Percentiles rank a stretch among this genome's conserved stretches.
Conservation (phyloP, 2,888 invertebrate genomes). For the Catocala sponsa region DNA sequence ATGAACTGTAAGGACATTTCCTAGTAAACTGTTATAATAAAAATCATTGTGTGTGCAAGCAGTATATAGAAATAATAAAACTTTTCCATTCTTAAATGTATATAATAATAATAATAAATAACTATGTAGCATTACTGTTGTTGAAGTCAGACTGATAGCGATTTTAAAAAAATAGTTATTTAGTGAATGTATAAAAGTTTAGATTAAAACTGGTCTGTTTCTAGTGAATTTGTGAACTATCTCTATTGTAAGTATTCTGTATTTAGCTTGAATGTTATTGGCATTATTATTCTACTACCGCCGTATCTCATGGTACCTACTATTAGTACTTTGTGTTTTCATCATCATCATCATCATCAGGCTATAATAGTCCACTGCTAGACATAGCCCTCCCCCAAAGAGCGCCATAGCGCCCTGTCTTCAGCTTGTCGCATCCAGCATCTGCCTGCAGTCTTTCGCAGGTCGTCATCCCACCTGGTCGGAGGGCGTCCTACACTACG, state of each 20-base stretch:
- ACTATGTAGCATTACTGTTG: constrained; percentile 62
- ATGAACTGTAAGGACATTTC: neutral
- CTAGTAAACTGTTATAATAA: neutral
- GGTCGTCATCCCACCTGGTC: too few species aligned
- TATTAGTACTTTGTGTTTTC: too few species aligned
- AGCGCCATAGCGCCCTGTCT: too few species aligned
- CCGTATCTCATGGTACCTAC: too few species aligned
- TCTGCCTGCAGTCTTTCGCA: too few species aligned
- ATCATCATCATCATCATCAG: too few species aligned
- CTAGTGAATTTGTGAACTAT: constrained; percentile 30
- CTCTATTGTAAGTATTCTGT: constrained; percentile 17
- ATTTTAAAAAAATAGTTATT: constrained; percentile 57
- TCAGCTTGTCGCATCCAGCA: too few species aligned
- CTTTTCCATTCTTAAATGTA: constrained; percentile 35
- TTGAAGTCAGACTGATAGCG: constrained; percentile 83
- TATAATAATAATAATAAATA: constrained; percentile 41
- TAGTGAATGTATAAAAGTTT: constrained; percentile 38
- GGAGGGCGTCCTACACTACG: too few species aligned
- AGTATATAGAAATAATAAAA: constrained; percentile 10
- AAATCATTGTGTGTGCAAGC: neutral
- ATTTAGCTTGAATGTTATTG: constrained; percentile 22
- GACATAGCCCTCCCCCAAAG: too few species aligned
- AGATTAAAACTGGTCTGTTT: constrained; percentile 29
- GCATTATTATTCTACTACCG: constrained; percentile 7
- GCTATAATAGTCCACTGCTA: too few species aligned